A percentile compares a stretch with the other conserved stretches of the same genome.
These are phyloP conservation scores for Melanotaenia parkinsoni DNA, from an alignment of 2,797 vertebrate species.

Conservation along the genomic window DNA sequence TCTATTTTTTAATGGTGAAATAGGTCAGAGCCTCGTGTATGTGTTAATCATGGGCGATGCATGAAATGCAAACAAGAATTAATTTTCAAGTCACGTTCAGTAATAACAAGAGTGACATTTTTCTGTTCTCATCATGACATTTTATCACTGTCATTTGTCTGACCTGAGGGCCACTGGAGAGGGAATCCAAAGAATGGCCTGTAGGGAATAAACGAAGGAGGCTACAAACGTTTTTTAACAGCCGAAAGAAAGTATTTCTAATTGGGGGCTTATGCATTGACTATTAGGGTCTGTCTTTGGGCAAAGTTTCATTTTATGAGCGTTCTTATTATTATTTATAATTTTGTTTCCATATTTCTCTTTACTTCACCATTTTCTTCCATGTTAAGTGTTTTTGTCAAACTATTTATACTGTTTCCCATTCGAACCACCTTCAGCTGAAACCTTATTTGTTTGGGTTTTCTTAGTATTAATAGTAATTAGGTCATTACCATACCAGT, in stretches of 20 bases:
- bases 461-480: constrained; percentile 36
- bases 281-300: constrained; percentile 22
- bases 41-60: constrained; percentile 2
- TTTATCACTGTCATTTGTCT: constrained; percentile 69
- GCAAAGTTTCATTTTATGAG: constrained; percentile 24
- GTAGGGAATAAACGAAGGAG: constrained; percentile 32
- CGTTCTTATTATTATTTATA: constrained; percentile 12
- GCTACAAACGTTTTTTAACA: constrained; percentile 20
- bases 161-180: constrained; percentile 56
- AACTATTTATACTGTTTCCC: constrained; percentile 15
- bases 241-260: constrained; percentile 39
- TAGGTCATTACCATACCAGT: constrained; percentile 34
- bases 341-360: constrained; percentile 19
- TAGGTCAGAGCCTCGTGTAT: constrained; percentile 37
- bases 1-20: constrained; percentile 39
- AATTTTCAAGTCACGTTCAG: constrained; percentile 65
- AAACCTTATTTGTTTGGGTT: constrained; percentile 36
- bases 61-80: constrained; percentile 53
- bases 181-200: constrained; percentile 43
- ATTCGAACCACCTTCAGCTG: constrained; percentile 28
- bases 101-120: constrained; percentile 75
- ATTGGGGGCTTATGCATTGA: constrained; percentile 50
- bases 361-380: constrained; percentile 35
- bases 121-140: constrained; percentile 75
- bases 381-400: constrained; percentile 13